Conservation (phyloP, 2,888 invertebrate species). For the Pteria penguin region DNA sequence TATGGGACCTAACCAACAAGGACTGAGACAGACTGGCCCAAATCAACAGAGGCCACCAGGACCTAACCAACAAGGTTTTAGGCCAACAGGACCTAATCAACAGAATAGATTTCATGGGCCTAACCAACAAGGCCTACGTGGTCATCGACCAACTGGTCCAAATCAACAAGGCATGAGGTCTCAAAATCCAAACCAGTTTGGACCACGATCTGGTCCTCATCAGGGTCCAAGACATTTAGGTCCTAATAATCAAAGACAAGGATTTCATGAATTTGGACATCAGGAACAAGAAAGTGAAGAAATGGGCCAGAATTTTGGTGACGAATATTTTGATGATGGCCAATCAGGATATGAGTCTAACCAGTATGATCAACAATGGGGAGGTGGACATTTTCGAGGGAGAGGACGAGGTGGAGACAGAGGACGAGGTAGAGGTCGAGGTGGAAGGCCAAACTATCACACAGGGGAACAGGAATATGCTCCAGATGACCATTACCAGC, state of each 20-base stretch:
- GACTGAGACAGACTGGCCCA: slow-evolving; percentile 15
- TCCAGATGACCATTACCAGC: slow-evolving; percentile 11
- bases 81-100: slow-evolving; percentile 4
- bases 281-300: background rate
- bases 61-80: slow-evolving; percentile 25
- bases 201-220: slow-evolving; percentile 28
- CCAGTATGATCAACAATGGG: background rate
- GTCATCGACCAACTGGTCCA: slow-evolving; percentile 11
- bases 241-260: background rate
- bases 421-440: slow-evolving; percentile 17
- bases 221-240: background rate
- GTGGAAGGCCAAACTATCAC: slow-evolving; percentile 6
- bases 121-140: slow-evolving; percentile 10
- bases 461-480: slow-evolving; percentile 4
- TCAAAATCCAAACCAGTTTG: slow-evolving; percentile 27
- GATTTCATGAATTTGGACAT: background rate
- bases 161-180: slow-evolving; percentile 33
- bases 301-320: slow-evolving; percentile 1
- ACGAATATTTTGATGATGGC: slow-evolving; percentile 10
- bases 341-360: background rate
- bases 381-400: slow-evolving; percentile 23
- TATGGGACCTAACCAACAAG: slow-evolving; percentile 1
- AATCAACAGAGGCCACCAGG: slow-evolving; percentile 35
- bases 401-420: slow-evolving; percentile 22
- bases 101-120: slow-evolving; percentile 20